phyloP scores from a whole-genome alignment of 2,113 vertebrate species.

The Uropsilus gracilis region DNA sequence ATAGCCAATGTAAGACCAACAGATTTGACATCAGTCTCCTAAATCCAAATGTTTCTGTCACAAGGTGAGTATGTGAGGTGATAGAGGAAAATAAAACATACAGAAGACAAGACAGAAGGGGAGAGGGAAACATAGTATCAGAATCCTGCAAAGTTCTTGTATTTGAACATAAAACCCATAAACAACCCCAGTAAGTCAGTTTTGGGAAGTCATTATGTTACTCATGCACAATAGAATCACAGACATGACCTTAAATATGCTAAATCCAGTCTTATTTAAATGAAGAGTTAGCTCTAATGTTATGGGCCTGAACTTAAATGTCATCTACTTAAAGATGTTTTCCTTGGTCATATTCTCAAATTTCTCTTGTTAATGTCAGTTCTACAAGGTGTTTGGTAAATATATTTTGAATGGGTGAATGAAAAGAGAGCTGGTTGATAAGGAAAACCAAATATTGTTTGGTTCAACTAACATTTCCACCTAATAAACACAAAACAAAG shows the following conservation, averaged over 20 bases:
- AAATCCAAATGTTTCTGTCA: not conserved
- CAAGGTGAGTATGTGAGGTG: fast-evolving
- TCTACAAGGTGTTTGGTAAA: not conserved
- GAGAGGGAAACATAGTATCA: not conserved
- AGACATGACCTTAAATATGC: not conserved
- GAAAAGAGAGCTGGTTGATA: not conserved
- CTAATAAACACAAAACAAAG: conserved; percentile 23
- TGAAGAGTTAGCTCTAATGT: not conserved
- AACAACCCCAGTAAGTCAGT: not conserved
- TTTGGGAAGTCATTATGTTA: not conserved
- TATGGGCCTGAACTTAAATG: not conserved
- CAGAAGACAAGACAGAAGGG: not conserved
- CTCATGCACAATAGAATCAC: not conserved
- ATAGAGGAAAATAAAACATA: not conserved
- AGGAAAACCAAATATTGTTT: not conserved
- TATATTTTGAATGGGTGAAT: not conserved
- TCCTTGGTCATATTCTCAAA: not conserved
- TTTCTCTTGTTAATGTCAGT: not conserved
- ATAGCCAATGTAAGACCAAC: not conserved
- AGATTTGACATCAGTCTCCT: not conserved
- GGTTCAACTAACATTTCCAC: not conserved
- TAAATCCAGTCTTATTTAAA: not conserved
- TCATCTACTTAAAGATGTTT: not conserved
- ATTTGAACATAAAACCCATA: not conserved
- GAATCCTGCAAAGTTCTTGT: not conserved